Evolutionary conservation across 1,140 invertebrate genomes (phyloP).

Genomic region (Centruroides sculpturatus): DNA sequence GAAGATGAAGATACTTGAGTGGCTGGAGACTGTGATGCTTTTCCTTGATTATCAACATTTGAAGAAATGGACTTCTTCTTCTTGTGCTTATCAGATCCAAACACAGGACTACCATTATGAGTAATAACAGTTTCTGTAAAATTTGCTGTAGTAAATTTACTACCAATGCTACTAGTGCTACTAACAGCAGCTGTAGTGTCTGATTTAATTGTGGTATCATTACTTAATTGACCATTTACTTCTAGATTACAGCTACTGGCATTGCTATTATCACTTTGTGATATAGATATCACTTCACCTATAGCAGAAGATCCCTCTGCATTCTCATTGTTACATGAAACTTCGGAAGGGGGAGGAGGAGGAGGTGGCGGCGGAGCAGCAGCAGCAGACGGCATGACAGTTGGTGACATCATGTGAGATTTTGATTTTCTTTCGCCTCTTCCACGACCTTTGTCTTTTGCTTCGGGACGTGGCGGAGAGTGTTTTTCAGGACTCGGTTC

Average conservation of each 20-base stretch:
- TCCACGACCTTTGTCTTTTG: slow-evolving; percentile 8
- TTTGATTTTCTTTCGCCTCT: slow-evolving; percentile 9
- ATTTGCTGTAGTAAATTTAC: slow-evolving; percentile 40
- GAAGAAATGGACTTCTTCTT: slow-evolving; percentile 1
- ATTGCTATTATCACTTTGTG: not conserved
- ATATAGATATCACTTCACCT: too few relatives aligned
- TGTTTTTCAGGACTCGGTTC: slow-evolving; percentile 76
- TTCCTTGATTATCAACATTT: not conserved
- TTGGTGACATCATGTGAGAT: too few relatives aligned
- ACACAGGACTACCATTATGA: slow-evolving; percentile 24
- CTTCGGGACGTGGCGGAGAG: slow-evolving; percentile 6
- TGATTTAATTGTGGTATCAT: slow-evolving; percentile 1
- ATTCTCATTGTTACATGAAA: too few relatives aligned
- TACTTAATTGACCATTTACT: slow-evolving; percentile 5
- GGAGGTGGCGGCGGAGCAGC: not conserved
- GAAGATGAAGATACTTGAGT: not conserved
- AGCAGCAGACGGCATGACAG: not conserved
- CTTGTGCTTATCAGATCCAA: slow-evolving; percentile 16
- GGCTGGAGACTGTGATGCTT: not conserved
- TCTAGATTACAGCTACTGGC: not conserved
- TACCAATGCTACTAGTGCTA: slow-evolving; percentile 5
- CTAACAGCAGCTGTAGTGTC: not conserved
- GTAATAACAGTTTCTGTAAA: slow-evolving; percentile 33
- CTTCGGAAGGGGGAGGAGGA: not conserved
- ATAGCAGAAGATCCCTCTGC: too few relatives aligned